phyloP scores from a whole-genome alignment of 2,797 vertebrate species.

The Yasuhikotakia modesta region DNA sequence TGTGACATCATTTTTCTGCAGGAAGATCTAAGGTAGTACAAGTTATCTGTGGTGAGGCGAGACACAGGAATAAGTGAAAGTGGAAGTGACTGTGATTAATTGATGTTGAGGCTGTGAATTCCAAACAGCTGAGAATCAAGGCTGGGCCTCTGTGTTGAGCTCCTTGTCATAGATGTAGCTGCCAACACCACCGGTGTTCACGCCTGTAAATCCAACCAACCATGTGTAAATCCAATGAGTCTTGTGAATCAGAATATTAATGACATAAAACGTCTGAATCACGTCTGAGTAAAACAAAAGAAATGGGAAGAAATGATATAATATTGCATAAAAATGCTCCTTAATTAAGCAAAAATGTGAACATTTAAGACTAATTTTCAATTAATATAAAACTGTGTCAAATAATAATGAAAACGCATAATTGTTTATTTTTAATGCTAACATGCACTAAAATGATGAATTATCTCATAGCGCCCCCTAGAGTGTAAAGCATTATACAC shows the following conservation, averaged over 20 bases:
- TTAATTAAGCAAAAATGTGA: not conserved
- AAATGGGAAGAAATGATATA: not conserved
- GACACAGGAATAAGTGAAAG: constrained; percentile 8
- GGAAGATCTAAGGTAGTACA: constrained; percentile 26
- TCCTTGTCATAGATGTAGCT: constrained; percentile 98
- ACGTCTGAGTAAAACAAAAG: not conserved
- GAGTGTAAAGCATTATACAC: constrained; percentile 60
- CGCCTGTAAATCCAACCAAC: constrained; percentile 80
- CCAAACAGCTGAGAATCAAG: constrained; percentile 70
- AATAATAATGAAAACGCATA: not conserved
- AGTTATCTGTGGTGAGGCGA: constrained; percentile 22
- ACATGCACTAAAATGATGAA: no score
- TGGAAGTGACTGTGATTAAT: constrained; percentile 37
- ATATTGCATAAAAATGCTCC: not conserved
- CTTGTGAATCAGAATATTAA: not conserved
- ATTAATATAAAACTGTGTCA: no score
- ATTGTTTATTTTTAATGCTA: not conserved
- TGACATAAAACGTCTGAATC: not conserved
- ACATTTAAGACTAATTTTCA: not conserved
- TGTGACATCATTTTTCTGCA: constrained; percentile 15
- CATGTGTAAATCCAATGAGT: no score
- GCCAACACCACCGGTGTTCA: constrained; percentile 96
- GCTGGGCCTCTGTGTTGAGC: constrained; percentile 85
- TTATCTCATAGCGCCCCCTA: constrained; percentile 73
- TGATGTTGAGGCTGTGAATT: constrained; percentile 57